Base-by-base conservation (phyloP, 2,797 vertebrate genomes). In the Rhadinocentrus ornatus region DNA sequence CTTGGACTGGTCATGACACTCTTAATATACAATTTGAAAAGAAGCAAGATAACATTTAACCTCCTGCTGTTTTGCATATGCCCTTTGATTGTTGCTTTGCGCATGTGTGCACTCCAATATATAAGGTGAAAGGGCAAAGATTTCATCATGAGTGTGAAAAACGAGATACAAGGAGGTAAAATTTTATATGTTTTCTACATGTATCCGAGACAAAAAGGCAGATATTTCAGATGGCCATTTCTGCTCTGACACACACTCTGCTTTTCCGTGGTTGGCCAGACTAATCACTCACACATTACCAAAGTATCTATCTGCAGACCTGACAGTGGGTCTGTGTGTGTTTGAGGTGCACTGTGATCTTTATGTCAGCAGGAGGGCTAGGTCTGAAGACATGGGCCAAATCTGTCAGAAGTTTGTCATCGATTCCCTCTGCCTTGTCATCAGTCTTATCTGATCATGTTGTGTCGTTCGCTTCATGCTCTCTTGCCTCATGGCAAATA, bases 361-460 rank as follows among this genome's bases (percentile, higher is more conserved):
- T 71, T 89, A 90, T 94, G 91, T 94, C 92, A 93, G 88, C 92
- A 83, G 74, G 80, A 81, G 12, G 84, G 75, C 89, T 69, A 3
- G 78, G 78, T 81, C 86, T 85, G 80, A 88, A 81, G 93, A 88
- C 82, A 69, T 18, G 83, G 78, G 92, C 92, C 92, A 92, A 87
- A 89, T 81, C 90, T 93, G 92, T 94, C 93, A 91, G 86, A 87
- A 72, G 87, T 90, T 92, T 94, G 91, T 94, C 94, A 94, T 93
- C 92, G 79, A 93, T 92, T 91, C 91, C 93, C 88, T 88, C 86
- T 68, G 88, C 91, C 92, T 91, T 94, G 93, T 93, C 93, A 91
- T 95, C 93, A 72, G 86, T 65, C 92, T 94, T 94, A 94, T 95
- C 94, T 92, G 93, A 94, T 94, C 84, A 18, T 81, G 71, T 82